Conservation (phyloP, 2,113 vertebrate species). For the Myiagra hebetior region DNA sequence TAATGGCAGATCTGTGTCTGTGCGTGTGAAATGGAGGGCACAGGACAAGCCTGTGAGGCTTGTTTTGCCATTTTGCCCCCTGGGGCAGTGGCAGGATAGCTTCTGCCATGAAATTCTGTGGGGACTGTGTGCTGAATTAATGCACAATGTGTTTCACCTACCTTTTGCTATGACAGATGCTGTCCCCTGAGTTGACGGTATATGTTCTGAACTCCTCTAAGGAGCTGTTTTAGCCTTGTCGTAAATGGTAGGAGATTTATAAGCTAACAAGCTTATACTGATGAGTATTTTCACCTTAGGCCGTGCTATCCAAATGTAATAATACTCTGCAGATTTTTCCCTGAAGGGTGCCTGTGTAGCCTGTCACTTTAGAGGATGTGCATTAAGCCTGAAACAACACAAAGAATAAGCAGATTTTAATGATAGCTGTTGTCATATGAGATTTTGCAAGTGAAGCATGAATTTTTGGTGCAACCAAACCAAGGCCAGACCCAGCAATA, state of each 20-base stretch:
- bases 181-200: neutral
- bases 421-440: constrained; percentile 4
- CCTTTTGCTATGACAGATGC: neutral
- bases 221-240: neutral
- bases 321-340: constrained; percentile 15
- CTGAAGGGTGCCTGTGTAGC: constrained; percentile 27
- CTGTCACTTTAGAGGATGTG: constrained; percentile 22
- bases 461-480: neutral
- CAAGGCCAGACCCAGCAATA: neutral
- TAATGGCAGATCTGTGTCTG: neutral
- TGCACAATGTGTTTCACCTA: neutral
- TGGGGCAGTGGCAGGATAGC: neutral
- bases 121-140: neutral
- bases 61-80: neutral
- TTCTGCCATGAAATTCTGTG: neutral
- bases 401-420: constrained; percentile 50
- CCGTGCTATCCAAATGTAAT: neutral
- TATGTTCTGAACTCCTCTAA: neutral
- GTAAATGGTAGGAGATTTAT: neutral
- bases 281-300: constrained; percentile 21
- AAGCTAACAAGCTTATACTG: constrained; percentile 5
- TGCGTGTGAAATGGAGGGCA: neutral
- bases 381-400: neutral
- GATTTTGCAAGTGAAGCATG: neutral
- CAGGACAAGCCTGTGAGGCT: neutral